Evolutionary conservation across 2,797 vertebrate species (phyloP).

Genomic region (Poliocrania exsul): DNA sequence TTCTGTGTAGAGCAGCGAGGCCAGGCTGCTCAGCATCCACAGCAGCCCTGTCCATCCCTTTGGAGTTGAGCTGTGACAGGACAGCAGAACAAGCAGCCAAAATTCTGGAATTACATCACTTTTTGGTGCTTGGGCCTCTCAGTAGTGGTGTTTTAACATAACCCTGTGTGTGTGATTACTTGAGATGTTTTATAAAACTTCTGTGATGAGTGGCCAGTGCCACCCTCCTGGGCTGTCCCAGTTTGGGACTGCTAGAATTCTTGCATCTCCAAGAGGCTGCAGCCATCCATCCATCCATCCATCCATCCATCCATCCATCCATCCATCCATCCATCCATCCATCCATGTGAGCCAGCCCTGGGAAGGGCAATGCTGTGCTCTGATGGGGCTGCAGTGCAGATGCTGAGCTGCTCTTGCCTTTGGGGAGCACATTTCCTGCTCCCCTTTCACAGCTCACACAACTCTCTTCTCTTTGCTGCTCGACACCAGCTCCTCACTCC

Average conservation of each 20-base stretch:
- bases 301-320: fast-evolving
- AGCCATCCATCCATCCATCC: too few relatives aligned
- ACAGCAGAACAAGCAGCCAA: not conserved
- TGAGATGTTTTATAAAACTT: not conserved
- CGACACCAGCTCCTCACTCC: too few relatives aligned
- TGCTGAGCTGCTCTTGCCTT: not conserved
- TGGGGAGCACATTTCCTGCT: not conserved
- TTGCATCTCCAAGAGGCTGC: not conserved
- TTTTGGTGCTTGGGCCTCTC: not conserved
- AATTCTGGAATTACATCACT: fast-evolving
- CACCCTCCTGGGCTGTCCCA: not conserved
- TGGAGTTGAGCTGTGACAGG: fast-evolving
- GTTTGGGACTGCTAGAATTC: fast-evolving
- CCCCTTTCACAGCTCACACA: fast-evolving
- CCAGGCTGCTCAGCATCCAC: not conserved
- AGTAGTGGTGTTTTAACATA: not conserved
- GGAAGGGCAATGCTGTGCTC: not conserved
- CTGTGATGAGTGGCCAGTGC: not conserved
- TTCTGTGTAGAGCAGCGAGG: not conserved
- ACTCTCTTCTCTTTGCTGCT: not conserved
- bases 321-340: too few relatives aligned
- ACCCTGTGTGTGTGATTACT: not conserved
- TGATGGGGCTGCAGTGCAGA: not conserved
- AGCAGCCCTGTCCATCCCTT: fast-evolving
- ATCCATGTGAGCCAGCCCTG: too few relatives aligned